These are phyloP conservation scores for Pseudomyrmex cubaensis DNA, from an alignment of 1,140 invertebrate genomes.

Conservation along the genomic window DNA sequence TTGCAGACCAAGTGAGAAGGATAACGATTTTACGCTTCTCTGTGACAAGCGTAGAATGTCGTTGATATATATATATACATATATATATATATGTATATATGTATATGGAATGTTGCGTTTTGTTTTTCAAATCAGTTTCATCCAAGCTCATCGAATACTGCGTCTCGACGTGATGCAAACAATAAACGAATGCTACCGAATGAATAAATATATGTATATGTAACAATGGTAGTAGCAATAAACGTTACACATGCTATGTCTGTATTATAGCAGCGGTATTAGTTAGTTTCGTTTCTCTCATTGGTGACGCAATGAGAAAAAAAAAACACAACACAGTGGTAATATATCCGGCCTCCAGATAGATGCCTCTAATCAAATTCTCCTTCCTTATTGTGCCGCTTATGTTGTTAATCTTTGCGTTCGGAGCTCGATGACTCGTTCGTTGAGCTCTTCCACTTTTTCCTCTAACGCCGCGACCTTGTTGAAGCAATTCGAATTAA, in stretches of 20 bases:
- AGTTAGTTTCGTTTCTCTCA: slow-evolving; percentile 53
- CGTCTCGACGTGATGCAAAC: slow-evolving; percentile 44
- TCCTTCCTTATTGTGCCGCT: slow-evolving; percentile 69
- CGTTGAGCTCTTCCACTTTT: slow-evolving; percentile 79
- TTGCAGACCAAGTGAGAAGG: background rate
- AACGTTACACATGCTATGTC: slow-evolving; percentile 58
- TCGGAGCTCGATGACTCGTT: slow-evolving; percentile 75
- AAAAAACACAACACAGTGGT: slow-evolving; percentile 55
- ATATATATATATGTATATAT: no score
- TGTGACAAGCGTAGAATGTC: slow-evolving; percentile 57
- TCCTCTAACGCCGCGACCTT: slow-evolving; percentile 81
- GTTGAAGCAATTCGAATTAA: slow-evolving; percentile 59
- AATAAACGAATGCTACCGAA: slow-evolving; percentile 63
- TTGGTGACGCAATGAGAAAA: slow-evolving; percentile 64
- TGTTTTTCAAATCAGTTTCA: background rate
- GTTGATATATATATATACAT: no score
- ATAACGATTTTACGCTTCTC: no score
- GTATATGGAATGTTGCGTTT: slow-evolving; percentile 65
- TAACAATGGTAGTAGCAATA: slow-evolving; percentile 65
- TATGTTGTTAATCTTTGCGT: slow-evolving; percentile 75
- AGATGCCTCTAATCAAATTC: slow-evolving; percentile 65
- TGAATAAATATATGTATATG: slow-evolving; percentile 71
- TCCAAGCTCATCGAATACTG: slow-evolving; percentile 62
- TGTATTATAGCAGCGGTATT: slow-evolving; percentile 63
- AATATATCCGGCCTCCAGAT: slow-evolving; percentile 33